Evolutionary conservation across 2,888 invertebrate genomes (phyloP), one percentile per base, ranked within the genome.

Genomic region (Cyrtodaria siliqua): DNA sequence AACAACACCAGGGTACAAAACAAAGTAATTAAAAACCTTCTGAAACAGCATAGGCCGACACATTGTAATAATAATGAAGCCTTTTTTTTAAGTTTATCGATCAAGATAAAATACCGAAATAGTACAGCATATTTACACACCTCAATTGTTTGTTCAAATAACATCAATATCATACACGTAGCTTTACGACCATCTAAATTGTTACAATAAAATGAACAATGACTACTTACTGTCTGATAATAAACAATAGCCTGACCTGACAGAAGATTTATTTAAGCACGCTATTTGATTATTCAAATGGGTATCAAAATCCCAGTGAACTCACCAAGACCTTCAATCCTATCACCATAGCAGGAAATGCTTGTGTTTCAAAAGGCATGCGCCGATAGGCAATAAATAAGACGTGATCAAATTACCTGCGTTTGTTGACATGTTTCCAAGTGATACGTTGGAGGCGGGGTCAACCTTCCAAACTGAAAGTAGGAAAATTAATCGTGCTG

Each of bases 271-370:
- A 71, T 71, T 71, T 16, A 16, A 18, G 40, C 40, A 38, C 40
- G 40, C 23, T 50, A 50, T n/a, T 14, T 50, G 50, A 50, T 50
- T 50, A 50, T 50, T 50, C 24, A 23, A n/a, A 12, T n/a, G 29
- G 27, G 27, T 53, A 26, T 53, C 53, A 53, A 57, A 33, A 74
- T 74, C 67, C 70, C 26, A 16, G 40, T 75, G 64, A 75, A 69
- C 70, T 68, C 62, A 53, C 63, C 49, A 44, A 62, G 61, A 40
- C 68, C 69, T 52, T 57, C 44, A 71, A 70, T 63, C 66, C 72
- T 76, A 80, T 80, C 80, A 80, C 80, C 80, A 80, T 80, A 80
- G 76, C 76, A 80, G 72, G 76, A 76, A 66, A 80, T 68, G 27
- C 66, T 64, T 74, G 56, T 40, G 52, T 75, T 60, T 53, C 49